Conservation (phyloP, 1,140 invertebrate genomes). For the Bathynomus jamesi region DNA sequence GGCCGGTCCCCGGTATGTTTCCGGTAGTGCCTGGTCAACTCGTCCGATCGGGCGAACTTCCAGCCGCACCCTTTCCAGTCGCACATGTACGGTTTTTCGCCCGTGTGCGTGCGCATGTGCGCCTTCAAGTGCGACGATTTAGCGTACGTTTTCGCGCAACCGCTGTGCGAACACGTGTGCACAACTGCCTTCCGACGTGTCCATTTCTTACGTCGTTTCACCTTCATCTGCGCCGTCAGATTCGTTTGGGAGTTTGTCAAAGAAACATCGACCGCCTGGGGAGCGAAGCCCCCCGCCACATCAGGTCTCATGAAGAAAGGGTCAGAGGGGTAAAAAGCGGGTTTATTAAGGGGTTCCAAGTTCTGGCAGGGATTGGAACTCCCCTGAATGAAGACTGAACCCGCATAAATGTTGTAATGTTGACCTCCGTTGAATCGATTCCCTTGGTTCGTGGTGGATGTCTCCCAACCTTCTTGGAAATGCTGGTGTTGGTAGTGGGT, state of each 20-base stretch:
- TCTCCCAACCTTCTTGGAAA: not conserved
- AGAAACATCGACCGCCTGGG: not conserved
- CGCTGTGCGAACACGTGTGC: conserved; percentile 55
- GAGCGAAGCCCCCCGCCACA: conserved; percentile 3
- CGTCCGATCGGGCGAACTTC: conserved; percentile 78
- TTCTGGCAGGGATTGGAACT: not conserved
- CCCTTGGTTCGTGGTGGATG: not conserved
- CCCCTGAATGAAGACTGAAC: conserved; percentile 8
- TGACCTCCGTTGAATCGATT: conserved; percentile 4
- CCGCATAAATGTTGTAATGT: conserved; percentile 14
- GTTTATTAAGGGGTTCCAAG: not conserved
- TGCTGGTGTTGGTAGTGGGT: not conserved
- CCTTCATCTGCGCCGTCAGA: conserved; percentile 17
- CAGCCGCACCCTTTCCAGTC: conserved; percentile 74
- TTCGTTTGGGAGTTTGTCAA: not conserved
- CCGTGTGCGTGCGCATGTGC: conserved; percentile 56
- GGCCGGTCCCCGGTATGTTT: conserved; percentile 58
- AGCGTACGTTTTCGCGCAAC: conserved; percentile 61
- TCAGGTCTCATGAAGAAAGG: not conserved
- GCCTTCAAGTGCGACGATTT: conserved; percentile 65
- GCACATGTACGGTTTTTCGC: conserved; percentile 63
- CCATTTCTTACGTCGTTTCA: conserved; percentile 22
- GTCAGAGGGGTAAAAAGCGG: not conserved
- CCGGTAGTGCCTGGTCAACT: conserved; percentile 61
- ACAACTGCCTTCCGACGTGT: conserved; percentile 41